Evolutionary conservation across 2,888 invertebrate species (phyloP), one percentile per base, ranked within the genome.

Genomic region (Tetropium fuscum): DNA sequence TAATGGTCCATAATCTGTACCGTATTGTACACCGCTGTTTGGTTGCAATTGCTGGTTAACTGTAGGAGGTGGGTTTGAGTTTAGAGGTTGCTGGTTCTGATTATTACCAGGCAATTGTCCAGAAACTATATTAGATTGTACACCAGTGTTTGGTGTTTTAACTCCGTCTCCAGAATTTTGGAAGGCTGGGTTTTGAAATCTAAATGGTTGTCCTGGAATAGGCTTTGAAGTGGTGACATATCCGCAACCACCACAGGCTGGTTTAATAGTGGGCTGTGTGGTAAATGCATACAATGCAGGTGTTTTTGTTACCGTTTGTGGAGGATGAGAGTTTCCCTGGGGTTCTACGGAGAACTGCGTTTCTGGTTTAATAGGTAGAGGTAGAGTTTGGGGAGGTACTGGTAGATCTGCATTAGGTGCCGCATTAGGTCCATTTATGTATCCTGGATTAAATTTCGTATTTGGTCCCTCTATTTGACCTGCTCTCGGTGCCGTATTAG

Each of bases 221-320:
- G 83, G 66, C 65, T 72, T 82, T 0, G 84, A 82, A 1, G 85
- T 84, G 2, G 85, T 83, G 1, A 88, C 86, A 41, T 87, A 80
- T 61, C 86, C 85, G 72, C 88, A 89, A 60, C 84, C 83, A 15
- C 86, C 86, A 68, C 88, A 88, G 1, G 87, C 84, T 53, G 81
- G 84, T 71, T 78, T 77, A 20, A 83, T 73, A 1, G 82, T 76
- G 69, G 81, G 64, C 71, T 78, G 75, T n/a, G 78, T 80, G 27
- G 77, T 78, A 53, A 81, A 78, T 8, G 55, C 61, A 36, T 70
- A 66, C 1, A 64, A 57, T 7, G 54, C 63, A 27, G 64, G 55
- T 45, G 66, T 68, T 25, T 73, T 60, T 20, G 68, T 60, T 22
- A 69, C 61, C 70, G 55, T 32, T 68, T 61, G 25, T 60, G 62